A percentile compares a stretch with the other conserved stretches of the same genome.
phyloP scores from a whole-genome alignment of 2,797 vertebrate species.

The Cyclopterus lumpus region DNA sequence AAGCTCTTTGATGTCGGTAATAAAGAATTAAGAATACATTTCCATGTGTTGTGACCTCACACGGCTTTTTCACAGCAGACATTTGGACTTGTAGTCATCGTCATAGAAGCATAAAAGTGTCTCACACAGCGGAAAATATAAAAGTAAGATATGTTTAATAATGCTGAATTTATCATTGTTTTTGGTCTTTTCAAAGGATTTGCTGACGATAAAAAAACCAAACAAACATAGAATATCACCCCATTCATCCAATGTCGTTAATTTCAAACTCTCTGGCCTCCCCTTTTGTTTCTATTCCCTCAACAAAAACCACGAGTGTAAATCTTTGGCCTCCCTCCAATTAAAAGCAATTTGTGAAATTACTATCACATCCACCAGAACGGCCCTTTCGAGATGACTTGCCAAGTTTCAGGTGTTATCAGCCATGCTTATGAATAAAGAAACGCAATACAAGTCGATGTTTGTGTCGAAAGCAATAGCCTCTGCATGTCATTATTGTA shows the following conservation, averaged over 20 bases:
- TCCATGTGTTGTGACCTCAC: background rate
- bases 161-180: background rate
- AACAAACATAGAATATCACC: background rate
- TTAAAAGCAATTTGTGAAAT: conserved; percentile 55
- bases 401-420: conserved; percentile 33
- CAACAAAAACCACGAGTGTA: background rate
- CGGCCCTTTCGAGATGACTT: conserved; percentile 16
- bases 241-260: background rate
- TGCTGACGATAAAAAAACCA: background rate
- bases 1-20: too few species aligned
- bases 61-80: background rate
- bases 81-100: background rate
- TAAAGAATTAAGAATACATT: background rate
- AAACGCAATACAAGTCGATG: conserved; percentile 48
- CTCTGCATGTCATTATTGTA: conserved; percentile 56
- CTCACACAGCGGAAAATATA: background rate
- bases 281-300: background rate
- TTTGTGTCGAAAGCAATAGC: conserved; percentile 43
- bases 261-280: background rate
- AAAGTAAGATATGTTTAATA: background rate
- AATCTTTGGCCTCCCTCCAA: conserved; percentile 14
- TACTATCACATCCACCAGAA: background rate
- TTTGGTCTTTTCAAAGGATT: conserved; percentile 4
- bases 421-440: conserved; percentile 63
- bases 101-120: background rate